Conservation (phyloP, 2,113 vertebrate genomes). For the Tringa solitaria region DNA sequence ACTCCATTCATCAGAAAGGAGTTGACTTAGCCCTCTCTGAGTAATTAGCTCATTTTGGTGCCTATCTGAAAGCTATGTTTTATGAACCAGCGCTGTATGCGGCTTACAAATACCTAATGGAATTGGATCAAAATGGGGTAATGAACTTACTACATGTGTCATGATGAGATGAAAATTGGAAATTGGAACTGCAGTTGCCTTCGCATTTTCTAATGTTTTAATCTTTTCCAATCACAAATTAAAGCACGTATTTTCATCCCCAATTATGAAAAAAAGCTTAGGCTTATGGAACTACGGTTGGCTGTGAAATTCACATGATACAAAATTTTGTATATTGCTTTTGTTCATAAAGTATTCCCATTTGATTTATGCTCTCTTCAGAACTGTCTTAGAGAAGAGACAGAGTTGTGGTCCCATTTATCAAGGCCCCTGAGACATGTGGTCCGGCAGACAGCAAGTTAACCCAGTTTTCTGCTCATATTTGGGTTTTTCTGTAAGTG, state of each 20-base stretch:
- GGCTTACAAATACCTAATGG: background rate
- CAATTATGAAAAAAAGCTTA: background rate
- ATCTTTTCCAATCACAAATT: background rate
- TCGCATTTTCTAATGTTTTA: background rate
- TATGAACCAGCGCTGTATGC: background rate
- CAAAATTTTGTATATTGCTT: background rate
- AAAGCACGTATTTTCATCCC: background rate
- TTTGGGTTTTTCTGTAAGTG: background rate
- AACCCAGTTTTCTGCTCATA: background rate
- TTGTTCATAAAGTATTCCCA: background rate
- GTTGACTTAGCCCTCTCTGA: conserved; percentile 10
- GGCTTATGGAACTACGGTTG: background rate
- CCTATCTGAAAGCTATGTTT: background rate
- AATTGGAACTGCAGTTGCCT: background rate
- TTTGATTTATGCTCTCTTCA: background rate
- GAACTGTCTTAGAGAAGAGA: background rate
- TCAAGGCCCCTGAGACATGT: background rate
- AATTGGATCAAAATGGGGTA: conserved; percentile 30
- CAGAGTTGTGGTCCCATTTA: background rate
- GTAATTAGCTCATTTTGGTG: conserved; percentile 46
- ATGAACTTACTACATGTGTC: conserved; percentile 2
- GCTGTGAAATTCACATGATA: background rate
- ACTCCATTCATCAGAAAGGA: background rate
- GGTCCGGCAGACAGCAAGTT: background rate
- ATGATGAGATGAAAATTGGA: background rate